Conservation (phyloP, 1,140 invertebrate genomes). For the Lamellibrachia luymesi region DNA sequence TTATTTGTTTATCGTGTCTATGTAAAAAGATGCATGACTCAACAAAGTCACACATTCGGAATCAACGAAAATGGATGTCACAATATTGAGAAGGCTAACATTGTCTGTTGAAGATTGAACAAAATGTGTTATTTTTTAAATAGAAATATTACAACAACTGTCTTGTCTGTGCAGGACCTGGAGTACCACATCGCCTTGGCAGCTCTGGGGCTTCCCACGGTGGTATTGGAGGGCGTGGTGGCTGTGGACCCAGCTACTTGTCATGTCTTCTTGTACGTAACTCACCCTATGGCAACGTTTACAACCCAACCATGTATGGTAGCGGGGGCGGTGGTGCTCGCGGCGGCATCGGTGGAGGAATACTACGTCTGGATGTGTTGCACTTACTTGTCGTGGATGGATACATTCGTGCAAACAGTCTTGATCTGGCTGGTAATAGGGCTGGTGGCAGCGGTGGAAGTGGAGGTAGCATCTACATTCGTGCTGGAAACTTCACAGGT, state of each 20-base stretch:
- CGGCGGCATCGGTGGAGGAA: conserved; percentile 44
- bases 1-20: too few relatives aligned
- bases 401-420: conserved; percentile 39
- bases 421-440: conserved; percentile 22
- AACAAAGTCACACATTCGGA: too few relatives aligned
- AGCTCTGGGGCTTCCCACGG: conserved; percentile 45
- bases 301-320: conserved; percentile 34
- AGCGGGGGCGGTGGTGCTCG: conserved; percentile 36
- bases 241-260: conserved; percentile 34
- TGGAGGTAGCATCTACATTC: conserved; percentile 43
- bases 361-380: conserved; percentile 34
- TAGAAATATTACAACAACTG: not conserved
- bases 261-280: conserved; percentile 38
- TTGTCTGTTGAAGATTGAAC: not conserved
- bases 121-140: not conserved
- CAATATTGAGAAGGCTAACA: too few relatives aligned
- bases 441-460: conserved; percentile 38
- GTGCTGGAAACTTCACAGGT: conserved; percentile 45
- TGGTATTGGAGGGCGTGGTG: conserved; percentile 40
- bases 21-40: too few relatives aligned
- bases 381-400: conserved; percentile 45
- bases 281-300: conserved; percentile 39
- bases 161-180: conserved; percentile 29
- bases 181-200: conserved; percentile 34
- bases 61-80: too few relatives aligned